Evolutionary conservation across 1,140 invertebrate species (phyloP).

Genomic region (Proales similis): DNA sequence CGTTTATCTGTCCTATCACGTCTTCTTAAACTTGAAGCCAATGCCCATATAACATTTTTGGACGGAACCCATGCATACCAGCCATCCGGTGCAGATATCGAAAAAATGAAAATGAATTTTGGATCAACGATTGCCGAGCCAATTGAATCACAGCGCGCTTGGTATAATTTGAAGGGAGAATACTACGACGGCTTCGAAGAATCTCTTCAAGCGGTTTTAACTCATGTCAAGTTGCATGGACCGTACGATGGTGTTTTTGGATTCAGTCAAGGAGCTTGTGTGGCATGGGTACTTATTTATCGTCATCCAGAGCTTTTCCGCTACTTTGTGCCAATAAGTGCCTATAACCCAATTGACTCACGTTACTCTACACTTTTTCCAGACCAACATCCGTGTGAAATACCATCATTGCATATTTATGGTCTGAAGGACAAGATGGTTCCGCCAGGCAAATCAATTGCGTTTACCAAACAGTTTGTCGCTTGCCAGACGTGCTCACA

Average conservation of each 20-base stretch:
- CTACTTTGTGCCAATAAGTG: constrained; percentile 20
- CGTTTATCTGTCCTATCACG: neutral
- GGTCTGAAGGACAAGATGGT: constrained; percentile 12
- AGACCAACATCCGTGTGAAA: neutral
- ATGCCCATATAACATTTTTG: neutral
- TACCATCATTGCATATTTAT: constrained; percentile 28
- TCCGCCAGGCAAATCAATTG: neutral
- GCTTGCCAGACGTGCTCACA: neutral
- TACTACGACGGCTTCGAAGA: constrained; percentile 7
- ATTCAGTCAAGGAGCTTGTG: constrained; percentile 22
- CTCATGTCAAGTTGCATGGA: constrained; percentile 2
- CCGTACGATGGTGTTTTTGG: constrained; percentile 29
- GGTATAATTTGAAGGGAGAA: constrained; percentile 6
- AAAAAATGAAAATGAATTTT: neutral
- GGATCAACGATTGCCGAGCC: neutral
- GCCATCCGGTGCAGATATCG: neutral
- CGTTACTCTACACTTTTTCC: constrained; percentile 20
- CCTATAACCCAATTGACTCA: neutral
- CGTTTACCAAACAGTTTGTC: constrained; percentile 17
- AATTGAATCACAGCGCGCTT: constrained; percentile 13
- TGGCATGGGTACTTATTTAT: neutral
- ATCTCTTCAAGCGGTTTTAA: neutral
- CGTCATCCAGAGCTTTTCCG: constrained; percentile 15
- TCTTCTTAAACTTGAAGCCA: neutral
- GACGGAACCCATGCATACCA: constrained; percentile 20